phyloP scores from a whole-genome alignment of 2,888 invertebrate genomes.

The Hemithea aestivaria region DNA sequence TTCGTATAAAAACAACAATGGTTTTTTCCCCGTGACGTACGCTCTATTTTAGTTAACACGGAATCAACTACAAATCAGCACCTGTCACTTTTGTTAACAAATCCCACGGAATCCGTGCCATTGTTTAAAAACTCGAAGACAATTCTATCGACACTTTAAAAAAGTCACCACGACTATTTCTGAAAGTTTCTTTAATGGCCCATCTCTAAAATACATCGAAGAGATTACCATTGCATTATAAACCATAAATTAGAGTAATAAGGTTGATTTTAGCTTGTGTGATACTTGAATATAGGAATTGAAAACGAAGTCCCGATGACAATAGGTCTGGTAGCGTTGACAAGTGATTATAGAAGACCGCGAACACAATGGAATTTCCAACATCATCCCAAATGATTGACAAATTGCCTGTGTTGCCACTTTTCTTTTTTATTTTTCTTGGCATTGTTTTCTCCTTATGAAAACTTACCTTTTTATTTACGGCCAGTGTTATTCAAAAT shows the following conservation, averaged over 20 bases:
- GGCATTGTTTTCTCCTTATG: slow-evolving; percentile 43
- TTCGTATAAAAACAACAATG: slow-evolving; percentile 41
- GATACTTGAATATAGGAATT: slow-evolving; percentile 27
- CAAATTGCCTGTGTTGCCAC: slow-evolving; percentile 50
- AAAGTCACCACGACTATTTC: slow-evolving; percentile 51
- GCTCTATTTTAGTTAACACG: slow-evolving; percentile 57
- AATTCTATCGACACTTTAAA: slow-evolving; percentile 60
- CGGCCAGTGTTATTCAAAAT: slow-evolving; percentile 44
- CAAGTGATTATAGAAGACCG: slow-evolving; percentile 59
- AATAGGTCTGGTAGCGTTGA: slow-evolving; percentile 61
- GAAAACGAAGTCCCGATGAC: slow-evolving; percentile 54
- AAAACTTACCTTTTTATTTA: slow-evolving; percentile 47
- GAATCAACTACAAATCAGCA: slow-evolving; percentile 68
- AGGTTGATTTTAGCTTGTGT: slow-evolving; percentile 11
- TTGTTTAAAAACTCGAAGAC: slow-evolving; percentile 63
- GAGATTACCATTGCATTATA: slow-evolving; percentile 11
- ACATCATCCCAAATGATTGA: slow-evolving; percentile 56
- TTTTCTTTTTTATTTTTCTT: slow-evolving; percentile 42
- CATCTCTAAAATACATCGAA: slow-evolving; percentile 35
- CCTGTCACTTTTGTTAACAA: slow-evolving; percentile 64
- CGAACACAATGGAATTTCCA: slow-evolving; percentile 55
- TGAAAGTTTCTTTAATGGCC: slow-evolving; percentile 48
- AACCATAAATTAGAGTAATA: slow-evolving; percentile 26
- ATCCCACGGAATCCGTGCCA: slow-evolving; percentile 53
- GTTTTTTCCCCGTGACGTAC: slow-evolving; percentile 67